A percentile compares a stretch with the other conserved stretches of the same genome.
phyloP scores from a whole-genome alignment of 2,888 invertebrate genomes.

The Lasioglossum pauxillum region DNA sequence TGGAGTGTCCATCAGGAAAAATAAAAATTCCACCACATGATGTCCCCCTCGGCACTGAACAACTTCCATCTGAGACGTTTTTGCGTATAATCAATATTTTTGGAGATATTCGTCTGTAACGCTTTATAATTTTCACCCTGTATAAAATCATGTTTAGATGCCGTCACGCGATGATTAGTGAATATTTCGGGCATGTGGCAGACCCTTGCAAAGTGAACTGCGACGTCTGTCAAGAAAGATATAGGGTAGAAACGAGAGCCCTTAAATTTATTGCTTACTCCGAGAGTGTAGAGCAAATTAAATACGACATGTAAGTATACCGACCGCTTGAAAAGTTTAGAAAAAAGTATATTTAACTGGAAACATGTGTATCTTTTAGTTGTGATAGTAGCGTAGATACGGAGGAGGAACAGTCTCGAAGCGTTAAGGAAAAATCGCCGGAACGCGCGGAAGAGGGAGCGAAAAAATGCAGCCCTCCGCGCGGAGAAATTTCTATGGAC shows the following conservation, averaged over 20 bases:
- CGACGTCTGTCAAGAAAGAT: constrained; percentile 28
- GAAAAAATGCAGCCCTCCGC: neutral
- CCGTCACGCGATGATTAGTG: constrained; percentile 28
- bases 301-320: constrained; percentile 35
- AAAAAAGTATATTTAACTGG: neutral
- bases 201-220: constrained; percentile 26
- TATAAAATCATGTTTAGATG: constrained; percentile 31
- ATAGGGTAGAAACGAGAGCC: neutral
- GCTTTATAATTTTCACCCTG: too few species aligned
- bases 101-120: too few species aligned
- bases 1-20: too few species aligned
- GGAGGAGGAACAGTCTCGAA: neutral
- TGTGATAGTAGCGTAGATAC: constrained; percentile 2
- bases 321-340: neutral
- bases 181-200: constrained; percentile 29
- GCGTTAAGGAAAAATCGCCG: neutral
- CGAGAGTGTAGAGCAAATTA: neutral
- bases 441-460: neutral
- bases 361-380: constrained; percentile 1
- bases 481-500: neutral
- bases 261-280: constrained; percentile 27
- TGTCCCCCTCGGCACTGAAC: too few species aligned
- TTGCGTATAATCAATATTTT: too few species aligned
- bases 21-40: too few species aligned
- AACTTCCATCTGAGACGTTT: too few species aligned